Conservation (phyloP, 2,888 invertebrate genomes). For the Tortricodes alternella region DNA sequence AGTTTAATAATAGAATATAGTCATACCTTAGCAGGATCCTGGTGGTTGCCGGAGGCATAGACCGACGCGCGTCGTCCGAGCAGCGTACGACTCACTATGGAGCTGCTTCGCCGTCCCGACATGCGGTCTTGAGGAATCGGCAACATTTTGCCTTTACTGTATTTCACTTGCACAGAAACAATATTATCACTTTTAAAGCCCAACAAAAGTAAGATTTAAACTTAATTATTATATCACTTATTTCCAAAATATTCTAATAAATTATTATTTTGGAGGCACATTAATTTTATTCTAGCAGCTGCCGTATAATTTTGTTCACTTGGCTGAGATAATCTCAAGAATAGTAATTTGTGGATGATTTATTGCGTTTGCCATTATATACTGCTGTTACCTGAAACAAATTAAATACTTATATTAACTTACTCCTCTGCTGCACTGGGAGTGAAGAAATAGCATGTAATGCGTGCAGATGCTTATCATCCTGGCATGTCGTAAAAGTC, state of each 20-base stretch:
- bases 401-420: not conserved
- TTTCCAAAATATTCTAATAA: conserved; percentile 2
- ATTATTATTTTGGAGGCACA: conserved; percentile 26
- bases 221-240: not conserved
- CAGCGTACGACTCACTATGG: conserved; percentile 85
- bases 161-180: not conserved
- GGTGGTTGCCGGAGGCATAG: conserved; percentile 83
- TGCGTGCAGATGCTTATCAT: not conserved
- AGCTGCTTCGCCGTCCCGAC: conserved; percentile 85
- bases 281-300: conserved; percentile 20
- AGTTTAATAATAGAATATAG: not conserved
- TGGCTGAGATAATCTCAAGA: not conserved
- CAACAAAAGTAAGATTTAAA: not conserved
- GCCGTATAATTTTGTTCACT: conserved; percentile 7
- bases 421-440: too few relatives aligned
- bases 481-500: too few relatives aligned
- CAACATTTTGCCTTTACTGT: conserved; percentile 58
- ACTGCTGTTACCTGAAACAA: conserved; percentile 20
- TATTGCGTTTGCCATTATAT: not conserved
- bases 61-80: conserved; percentile 86
- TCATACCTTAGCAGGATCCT: conserved; percentile 86
- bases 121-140: conserved; percentile 81
- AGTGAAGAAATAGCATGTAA: not conserved
- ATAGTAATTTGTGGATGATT: not conserved
- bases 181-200: not conserved